Conservation (phyloP, 2,888 invertebrate species). For the Hypolimnas misippus region DNA sequence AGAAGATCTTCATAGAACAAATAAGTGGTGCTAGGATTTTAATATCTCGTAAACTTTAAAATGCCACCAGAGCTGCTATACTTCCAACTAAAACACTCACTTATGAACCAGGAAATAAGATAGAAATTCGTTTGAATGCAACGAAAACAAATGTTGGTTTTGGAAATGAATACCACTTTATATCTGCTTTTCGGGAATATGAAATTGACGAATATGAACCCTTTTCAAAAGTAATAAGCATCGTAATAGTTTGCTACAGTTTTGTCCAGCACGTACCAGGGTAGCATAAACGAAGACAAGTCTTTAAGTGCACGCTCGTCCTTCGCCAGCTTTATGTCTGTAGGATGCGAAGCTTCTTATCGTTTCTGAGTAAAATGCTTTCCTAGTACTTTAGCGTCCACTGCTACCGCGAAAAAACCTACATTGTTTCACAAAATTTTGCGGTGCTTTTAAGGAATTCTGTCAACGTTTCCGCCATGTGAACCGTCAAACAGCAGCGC, state of each 20-base stretch:
- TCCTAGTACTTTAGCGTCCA: slow-evolving; percentile 56
- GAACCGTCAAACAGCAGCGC: slow-evolving; percentile 19
- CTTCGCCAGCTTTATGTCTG: slow-evolving; percentile 72
- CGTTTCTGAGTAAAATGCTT: slow-evolving; percentile 73
- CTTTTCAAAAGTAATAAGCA: slow-evolving; percentile 31
- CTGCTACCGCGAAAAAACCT: slow-evolving; percentile 47
- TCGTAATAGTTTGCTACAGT: slow-evolving; percentile 21
- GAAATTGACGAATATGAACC: slow-evolving; percentile 14
- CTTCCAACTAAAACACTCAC: background rate
- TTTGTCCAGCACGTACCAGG: slow-evolving; percentile 11
- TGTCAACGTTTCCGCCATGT: slow-evolving; percentile 19
- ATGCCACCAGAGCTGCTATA: slow-evolving; percentile 36
- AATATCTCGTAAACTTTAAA: slow-evolving; percentile 66
- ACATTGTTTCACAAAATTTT: slow-evolving; percentile 49
- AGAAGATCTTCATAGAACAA: slow-evolving; percentile 57
- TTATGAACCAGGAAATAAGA: slow-evolving; percentile 46
- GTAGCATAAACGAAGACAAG: slow-evolving; percentile 53
- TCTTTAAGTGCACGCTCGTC: slow-evolving; percentile 71
- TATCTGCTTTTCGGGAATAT: slow-evolving; percentile 20
- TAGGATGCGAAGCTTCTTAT: slow-evolving; percentile 71
- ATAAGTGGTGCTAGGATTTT: slow-evolving; percentile 59
- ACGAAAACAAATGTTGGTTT: slow-evolving; percentile 34
- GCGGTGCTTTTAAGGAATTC: slow-evolving; percentile 32
- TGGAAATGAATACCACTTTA: slow-evolving; percentile 38
- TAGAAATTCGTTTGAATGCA: slow-evolving; percentile 40